Evolutionary conservation across 1,140 invertebrate species (phyloP), one percentile per base, ranked within the genome.

Genomic region (Drosophila hydei): DNA sequence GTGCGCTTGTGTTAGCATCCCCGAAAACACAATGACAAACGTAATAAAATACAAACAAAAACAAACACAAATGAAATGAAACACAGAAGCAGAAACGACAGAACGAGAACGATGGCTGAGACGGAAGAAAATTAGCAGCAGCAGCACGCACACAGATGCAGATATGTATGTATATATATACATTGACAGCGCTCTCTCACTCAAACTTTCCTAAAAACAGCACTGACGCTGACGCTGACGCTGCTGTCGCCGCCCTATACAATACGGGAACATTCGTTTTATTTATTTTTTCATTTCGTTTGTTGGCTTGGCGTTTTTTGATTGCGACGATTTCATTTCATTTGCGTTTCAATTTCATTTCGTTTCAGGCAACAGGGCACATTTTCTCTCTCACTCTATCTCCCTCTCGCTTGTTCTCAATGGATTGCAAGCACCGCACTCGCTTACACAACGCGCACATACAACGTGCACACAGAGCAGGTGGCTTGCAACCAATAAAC

Each of bases 401-500:
- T 38, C 64, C 30, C 51, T 52, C 51, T 25, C 58, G 21, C 60
- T 58, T 36, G 27, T 47, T 25, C 42, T 68, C 18, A 42, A 16
- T 40, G 21, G 21, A 42, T n/a, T 51, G 27, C 30, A 51, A 33
- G 62, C 55, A 25, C 9, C 63, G 42, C 51, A 50, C 55, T 55
- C 61, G 47, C 74, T 76, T 62, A 42, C 69, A 69, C 70, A 65
- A 30, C 25, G 47, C 50, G 40, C 56, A 60, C 30, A 70, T 42
- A 56, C 52, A 69, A 62, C 45, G 30, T 36, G 51, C 59, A 60
- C 70, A 72, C 69, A 59, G 69, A 72, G 76, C 76, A 90, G 87
- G 87, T 90, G 87, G 81, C 87, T 79, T 83, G 88, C 81, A 88
- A 83, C 87, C 87, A 90, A 90, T 90, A 90, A 90, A 90, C 87